phyloP scores from a whole-genome alignment of 2,888 invertebrate species.

The Scaptomyza cyrtandrae region DNA sequence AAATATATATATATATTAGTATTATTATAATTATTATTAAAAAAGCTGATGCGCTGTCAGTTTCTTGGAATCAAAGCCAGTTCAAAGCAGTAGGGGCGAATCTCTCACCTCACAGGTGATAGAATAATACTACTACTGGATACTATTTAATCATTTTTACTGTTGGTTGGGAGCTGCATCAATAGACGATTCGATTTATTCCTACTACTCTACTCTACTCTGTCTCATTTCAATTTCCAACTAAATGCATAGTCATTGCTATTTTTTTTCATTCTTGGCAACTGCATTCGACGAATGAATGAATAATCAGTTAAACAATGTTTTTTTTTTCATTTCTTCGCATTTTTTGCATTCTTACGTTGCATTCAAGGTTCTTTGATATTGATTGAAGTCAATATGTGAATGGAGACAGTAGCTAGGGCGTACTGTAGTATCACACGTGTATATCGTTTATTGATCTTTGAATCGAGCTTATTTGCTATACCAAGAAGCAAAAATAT shows the following conservation, averaged over 20 bases:
- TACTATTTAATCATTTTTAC: background rate
- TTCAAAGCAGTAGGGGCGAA: conserved; percentile 16
- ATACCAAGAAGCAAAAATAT: too few species aligned
- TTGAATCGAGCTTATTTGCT: too few species aligned
- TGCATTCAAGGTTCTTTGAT: background rate
- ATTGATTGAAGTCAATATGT: too few species aligned
- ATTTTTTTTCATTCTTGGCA: conserved; percentile 17
- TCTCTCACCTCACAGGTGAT: conserved; percentile 5
- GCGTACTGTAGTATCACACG: too few species aligned
- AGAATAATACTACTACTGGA: background rate
- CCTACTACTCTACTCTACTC: background rate
- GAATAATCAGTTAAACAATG: conserved; percentile 31
- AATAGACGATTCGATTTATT: conserved; percentile 22
- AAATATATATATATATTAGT: too few species aligned
- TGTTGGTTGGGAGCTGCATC: background rate
- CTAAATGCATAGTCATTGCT: conserved; percentile 31
- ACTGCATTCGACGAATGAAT: conserved; percentile 43
- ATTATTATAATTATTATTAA: background rate
- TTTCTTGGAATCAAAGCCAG: conserved; percentile 33
- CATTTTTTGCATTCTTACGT: conserved; percentile 1
- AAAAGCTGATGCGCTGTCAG: background rate
- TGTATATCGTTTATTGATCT: too few species aligned
- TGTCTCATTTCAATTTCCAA: conserved; percentile 22
- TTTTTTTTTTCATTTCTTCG: background rate
- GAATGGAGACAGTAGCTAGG: too few species aligned